These are phyloP conservation scores for Oxygymnocypris stewartii DNA, from an alignment of 2,113 vertebrate genomes.

Conservation along the genomic window DNA sequence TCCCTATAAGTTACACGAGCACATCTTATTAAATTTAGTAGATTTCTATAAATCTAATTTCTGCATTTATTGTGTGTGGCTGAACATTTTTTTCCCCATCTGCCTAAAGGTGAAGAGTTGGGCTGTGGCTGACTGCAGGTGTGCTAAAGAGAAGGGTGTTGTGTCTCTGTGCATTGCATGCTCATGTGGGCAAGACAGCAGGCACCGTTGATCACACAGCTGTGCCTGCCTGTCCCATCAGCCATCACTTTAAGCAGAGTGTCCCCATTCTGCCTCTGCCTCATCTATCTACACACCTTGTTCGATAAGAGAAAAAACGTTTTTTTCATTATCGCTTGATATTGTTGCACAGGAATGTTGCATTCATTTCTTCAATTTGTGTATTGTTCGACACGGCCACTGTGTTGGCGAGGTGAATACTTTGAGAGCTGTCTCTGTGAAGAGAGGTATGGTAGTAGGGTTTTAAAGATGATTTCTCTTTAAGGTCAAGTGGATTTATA, in stretches of 20 bases:
- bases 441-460: conserved; percentile 2
- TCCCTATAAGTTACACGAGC: conserved; percentile 20
- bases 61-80: not conserved
- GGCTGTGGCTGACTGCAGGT: conserved; percentile 32
- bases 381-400: conserved; percentile 12
- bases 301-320: conserved; percentile 19
- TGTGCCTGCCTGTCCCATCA: conserved; percentile 39
- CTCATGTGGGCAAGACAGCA: conserved; percentile 32
- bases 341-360: conserved; percentile 14
- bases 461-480: conserved; percentile 35
- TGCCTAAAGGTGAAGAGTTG: not conserved
- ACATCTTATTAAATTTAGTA: conserved; percentile 26
- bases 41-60: not conserved
- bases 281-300: conserved; percentile 37
- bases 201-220: conserved; percentile 32
- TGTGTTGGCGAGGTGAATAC: conserved; percentile 5
- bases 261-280: conserved; percentile 50
- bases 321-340: conserved; percentile 34
- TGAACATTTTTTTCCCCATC: not conserved
- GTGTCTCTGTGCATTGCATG: conserved; percentile 3
- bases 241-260: conserved; percentile 33
- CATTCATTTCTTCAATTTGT: conserved; percentile 23
- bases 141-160: conserved; percentile 8
- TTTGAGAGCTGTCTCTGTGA: conserved; percentile 1
- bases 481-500: conserved; percentile 49